Evolutionary conservation across 2,797 vertebrate species (phyloP).

Genomic region (Characodon lateralis): DNA sequence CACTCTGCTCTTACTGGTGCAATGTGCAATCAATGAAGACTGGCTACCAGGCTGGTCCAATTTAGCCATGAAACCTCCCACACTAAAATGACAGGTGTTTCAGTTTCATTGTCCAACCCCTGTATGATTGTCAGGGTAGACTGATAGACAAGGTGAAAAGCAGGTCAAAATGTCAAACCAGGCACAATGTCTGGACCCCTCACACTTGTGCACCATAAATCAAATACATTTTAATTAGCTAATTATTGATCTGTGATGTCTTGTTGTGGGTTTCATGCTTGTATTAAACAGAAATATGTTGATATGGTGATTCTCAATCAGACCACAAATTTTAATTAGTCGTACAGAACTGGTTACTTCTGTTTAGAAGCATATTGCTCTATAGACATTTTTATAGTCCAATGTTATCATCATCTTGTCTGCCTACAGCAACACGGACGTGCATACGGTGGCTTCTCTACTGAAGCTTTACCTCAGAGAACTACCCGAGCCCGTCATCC

Average conservation of each 20-base stretch:
- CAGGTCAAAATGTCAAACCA: no score
- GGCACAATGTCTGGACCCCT: no score
- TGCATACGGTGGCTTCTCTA: conserved; percentile 95
- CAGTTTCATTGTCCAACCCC: no score
- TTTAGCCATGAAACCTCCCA: no score
- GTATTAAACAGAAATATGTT: background rate
- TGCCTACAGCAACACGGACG: conserved; percentile 89
- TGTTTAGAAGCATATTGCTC: background rate
- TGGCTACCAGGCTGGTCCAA: no score
- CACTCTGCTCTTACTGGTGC: no score
- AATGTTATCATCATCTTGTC: background rate
- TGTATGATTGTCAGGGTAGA: background rate
- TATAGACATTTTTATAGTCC: background rate
- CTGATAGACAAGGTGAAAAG: background rate
- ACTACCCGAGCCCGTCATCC: conserved; percentile 94
- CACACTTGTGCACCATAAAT: background rate
- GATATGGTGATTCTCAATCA: background rate
- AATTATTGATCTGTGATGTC: background rate
- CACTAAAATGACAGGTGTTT: no score
- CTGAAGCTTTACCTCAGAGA: conserved; percentile 96
- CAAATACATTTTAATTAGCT: background rate
- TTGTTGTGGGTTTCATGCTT: background rate
- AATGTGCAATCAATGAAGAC: no score
- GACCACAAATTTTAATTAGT: background rate
- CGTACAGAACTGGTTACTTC: background rate